Evolutionary conservation across 2,888 invertebrate genomes (phyloP), one percentile per base, ranked within the genome.

Genomic region (Agriopis leucophaearia): DNA sequence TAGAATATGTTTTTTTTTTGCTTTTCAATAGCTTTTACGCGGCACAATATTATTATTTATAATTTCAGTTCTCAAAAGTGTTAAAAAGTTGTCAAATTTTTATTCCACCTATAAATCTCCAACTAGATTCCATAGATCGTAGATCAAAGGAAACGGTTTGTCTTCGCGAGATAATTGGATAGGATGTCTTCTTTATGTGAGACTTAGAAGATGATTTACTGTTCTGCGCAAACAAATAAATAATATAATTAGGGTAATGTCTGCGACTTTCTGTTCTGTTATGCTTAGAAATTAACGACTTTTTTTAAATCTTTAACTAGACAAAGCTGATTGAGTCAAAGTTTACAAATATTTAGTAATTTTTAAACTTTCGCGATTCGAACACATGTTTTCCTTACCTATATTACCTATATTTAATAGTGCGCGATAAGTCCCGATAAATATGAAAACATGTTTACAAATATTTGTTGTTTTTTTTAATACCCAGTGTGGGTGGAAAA

Each of bases 111-210:
- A 67, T 67, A 68, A 68, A 64, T 68, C 54, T 55, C 16, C 45
- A 35, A 16, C 27, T 50, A 27, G 57, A 61, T 44, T 57, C 44
- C 48, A 55, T 58, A 65, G 58, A 70, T 72, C 69, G 54, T 58
- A 66, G 61, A 70, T 74, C 70, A 72, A 74, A 74, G 48, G 42
- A 47, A 58, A 57, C 63, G 9, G 54, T 74, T 67, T 61, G 60
- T 72, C 63, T 65, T 27, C 52, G 40, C 15, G 7, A 54, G 52
- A 54, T 67, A 67, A 67, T 67, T 63, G 67, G 63, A 51, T 10
- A 3, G 8, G 18, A 55, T 52, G 58, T 67, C 58, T 57, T 56
- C 8, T 44, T 47, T 61, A 58, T 58, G 44, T 47, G 38, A n/a
- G 40, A 13, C 10, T 67, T 54, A 54, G 48, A 5, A n/a, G 12